Evolutionary conservation across 2,113 vertebrate genomes (phyloP).

Genomic region (Scophthalmus maximus): DNA sequence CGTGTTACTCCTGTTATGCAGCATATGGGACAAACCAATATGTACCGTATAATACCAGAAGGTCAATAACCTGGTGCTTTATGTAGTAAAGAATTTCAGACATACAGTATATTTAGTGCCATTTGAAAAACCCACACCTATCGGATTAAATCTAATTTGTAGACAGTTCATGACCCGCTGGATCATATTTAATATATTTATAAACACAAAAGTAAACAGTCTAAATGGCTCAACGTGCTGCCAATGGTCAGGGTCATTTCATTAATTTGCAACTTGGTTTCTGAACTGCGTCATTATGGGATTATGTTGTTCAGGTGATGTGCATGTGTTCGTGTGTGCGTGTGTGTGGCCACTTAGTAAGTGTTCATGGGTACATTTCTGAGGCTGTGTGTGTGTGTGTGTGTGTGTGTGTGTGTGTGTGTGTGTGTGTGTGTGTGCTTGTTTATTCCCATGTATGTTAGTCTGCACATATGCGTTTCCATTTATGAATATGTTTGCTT

Average conservation of each 20-base stretch:
- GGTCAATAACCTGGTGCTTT: background rate
- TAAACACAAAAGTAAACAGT: slow-evolving; percentile 39
- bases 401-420: too few relatives aligned
- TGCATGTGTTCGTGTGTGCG: background rate
- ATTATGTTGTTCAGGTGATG: slow-evolving; percentile 39
- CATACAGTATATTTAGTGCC: too few relatives aligned
- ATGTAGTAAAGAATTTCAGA: too few relatives aligned
- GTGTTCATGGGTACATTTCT: background rate
- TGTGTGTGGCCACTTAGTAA: slow-evolving; percentile 1
- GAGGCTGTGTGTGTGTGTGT: slow-evolving; percentile 4
- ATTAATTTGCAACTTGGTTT: slow-evolving; percentile 51
- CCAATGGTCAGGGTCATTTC: slow-evolving; percentile 53
- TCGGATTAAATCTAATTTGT: background rate
- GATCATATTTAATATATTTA: slow-evolving; percentile 34
- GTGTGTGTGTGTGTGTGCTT: too few relatives aligned
- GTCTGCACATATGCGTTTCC: slow-evolving; percentile 22
- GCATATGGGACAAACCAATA: slow-evolving; percentile 9
- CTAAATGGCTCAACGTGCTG: slow-evolving; percentile 48
- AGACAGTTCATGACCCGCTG: slow-evolving; percentile 30
- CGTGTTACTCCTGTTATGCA: background rate
- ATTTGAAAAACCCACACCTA: too few relatives aligned
- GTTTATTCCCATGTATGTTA: slow-evolving; percentile 24
- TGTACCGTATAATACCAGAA: slow-evolving; percentile 6
- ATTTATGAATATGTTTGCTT: slow-evolving; percentile 30
- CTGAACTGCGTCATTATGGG: slow-evolving; percentile 51